A percentile compares a stretch with the other conserved stretches of the same genome.
These are phyloP conservation scores for Lasaia peninsularis DNA, from an alignment of 1,140 invertebrate genomes.

Conservation along the genomic window DNA sequence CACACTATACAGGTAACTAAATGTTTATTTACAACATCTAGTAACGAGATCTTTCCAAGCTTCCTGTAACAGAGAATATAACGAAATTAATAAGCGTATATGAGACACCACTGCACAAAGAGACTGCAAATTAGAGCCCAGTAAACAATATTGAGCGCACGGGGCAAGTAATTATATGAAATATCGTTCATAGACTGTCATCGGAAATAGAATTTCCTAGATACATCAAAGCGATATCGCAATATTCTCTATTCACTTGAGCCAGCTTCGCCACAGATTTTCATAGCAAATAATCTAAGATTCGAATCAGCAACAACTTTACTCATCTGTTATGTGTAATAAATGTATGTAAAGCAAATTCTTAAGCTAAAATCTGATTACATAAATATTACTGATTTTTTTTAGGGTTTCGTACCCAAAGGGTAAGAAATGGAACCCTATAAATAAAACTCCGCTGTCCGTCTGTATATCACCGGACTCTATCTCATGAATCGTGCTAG, in stretches of 20 bases:
- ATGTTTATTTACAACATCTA: background rate
- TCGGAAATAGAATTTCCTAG: constrained; percentile 9
- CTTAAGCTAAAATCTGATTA: no score
- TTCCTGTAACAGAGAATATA: background rate
- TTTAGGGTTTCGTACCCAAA: no score
- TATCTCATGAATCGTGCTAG: no score
- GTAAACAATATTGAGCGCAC: background rate
- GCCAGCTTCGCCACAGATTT: constrained; percentile 25
- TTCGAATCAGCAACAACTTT: no score
- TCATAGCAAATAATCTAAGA: constrained; percentile 28
- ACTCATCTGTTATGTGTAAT: no score
- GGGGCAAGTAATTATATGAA: constrained; percentile 7
- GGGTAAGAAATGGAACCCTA: no score
- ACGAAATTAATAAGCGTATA: constrained; percentile 1
- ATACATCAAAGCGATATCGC: constrained; percentile 5
- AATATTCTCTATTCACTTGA: background rate
- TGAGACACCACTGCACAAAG: background rate
- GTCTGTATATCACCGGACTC: no score
- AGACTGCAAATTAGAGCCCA: constrained; percentile 1
- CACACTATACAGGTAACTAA: background rate
- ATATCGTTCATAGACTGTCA: background rate
- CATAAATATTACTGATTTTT: no score
- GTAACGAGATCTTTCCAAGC: background rate
- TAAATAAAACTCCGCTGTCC: no score
- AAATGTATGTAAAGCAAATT: no score